These are phyloP conservation scores for Leptestheria dahalacensis DNA, from an alignment of 1,140 invertebrate genomes.

Conservation along the genomic window DNA sequence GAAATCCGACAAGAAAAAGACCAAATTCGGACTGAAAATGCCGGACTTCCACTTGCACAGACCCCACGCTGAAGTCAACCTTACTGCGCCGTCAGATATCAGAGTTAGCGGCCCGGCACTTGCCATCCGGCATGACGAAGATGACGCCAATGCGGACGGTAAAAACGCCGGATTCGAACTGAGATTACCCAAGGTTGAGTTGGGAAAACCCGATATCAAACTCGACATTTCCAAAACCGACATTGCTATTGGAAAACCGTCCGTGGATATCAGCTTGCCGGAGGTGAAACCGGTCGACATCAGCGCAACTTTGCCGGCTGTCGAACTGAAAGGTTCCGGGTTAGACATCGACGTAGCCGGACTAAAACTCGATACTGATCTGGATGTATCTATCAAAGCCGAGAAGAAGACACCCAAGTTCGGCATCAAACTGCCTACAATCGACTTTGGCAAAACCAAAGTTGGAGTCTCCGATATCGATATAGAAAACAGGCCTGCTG, in stretches of 20 bases:
- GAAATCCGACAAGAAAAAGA: conserved; percentile 3
- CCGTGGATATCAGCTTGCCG: background rate
- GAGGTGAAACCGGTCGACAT: background rate
- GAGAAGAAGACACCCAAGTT: conserved; percentile 11
- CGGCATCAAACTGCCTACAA: conserved; percentile 6
- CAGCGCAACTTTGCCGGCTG: background rate
- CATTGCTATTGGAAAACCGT: background rate
- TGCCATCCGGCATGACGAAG: no score
- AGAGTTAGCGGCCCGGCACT: background rate
- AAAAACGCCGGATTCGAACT: conserved; percentile 4
- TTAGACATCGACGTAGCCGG: background rate
- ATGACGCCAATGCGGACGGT: background rate
- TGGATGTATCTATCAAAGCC: background rate
- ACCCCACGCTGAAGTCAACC: background rate
- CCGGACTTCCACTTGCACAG: background rate
- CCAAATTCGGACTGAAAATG: conserved; percentile 12
- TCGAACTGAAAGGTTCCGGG: background rate
- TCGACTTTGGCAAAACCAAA: background rate
- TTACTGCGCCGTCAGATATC: background rate
- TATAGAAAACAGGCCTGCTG: background rate
- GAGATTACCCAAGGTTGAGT: conserved; percentile 5
- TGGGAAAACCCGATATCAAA: background rate
- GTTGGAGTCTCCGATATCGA: background rate
- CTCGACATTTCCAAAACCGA: background rate
- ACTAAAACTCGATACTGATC: background rate